Evolutionary conservation across 2,888 invertebrate species (phyloP).

Genomic region (Meiosimyza decipiens): DNA sequence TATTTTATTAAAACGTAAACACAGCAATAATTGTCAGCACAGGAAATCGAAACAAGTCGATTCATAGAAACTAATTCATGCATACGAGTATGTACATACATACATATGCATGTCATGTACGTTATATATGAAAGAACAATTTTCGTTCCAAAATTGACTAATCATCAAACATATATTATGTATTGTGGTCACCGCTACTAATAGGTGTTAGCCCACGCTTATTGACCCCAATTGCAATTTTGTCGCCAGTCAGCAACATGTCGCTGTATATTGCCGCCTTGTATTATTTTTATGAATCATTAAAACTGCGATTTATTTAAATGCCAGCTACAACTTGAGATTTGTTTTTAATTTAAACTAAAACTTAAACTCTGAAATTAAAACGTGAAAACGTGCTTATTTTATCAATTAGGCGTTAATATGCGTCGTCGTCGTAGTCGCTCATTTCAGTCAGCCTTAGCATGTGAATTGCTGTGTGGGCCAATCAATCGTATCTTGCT

Average conservation of each 20-base stretch:
- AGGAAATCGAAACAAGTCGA: too few relatives aligned
- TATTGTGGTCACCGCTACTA: too few relatives aligned
- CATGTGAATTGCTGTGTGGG: background rate
- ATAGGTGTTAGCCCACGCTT: constrained; percentile 21
- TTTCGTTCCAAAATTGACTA: too few relatives aligned
- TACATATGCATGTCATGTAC: too few relatives aligned
- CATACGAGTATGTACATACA: too few relatives aligned
- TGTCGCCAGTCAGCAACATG: too few relatives aligned
- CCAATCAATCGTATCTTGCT: background rate
- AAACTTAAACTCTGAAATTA: background rate
- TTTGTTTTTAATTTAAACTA: background rate
- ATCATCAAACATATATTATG: too few relatives aligned
- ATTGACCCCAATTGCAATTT: constrained; percentile 23
- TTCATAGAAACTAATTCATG: too few relatives aligned
- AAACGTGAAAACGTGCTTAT: constrained; percentile 4
- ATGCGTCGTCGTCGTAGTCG: background rate
- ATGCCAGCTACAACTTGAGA: constrained; percentile 2
- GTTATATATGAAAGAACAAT: too few relatives aligned
- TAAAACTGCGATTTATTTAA: background rate
- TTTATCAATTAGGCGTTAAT: constrained; percentile 13
- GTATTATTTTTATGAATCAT: constrained; percentile 9
- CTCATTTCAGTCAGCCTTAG: background rate
- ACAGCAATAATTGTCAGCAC: too few relatives aligned
- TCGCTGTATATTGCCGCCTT: too few relatives aligned
- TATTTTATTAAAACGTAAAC: too few relatives aligned